phyloP scores from a whole-genome alignment of 2,797 vertebrate species.

The Syngnathus rostellatus region DNA sequence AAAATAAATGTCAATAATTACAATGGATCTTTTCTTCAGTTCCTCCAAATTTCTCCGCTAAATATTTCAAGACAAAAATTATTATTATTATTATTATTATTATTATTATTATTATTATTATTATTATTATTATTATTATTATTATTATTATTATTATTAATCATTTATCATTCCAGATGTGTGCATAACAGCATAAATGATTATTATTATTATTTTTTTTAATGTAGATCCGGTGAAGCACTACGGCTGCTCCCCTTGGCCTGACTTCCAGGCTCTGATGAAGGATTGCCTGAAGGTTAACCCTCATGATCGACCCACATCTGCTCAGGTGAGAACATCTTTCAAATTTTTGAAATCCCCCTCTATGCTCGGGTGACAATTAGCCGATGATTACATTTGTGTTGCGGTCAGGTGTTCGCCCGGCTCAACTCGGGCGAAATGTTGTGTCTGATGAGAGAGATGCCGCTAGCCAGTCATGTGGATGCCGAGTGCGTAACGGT shows the following conservation, averaged over 20 bases:
- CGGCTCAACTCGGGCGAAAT: slow-evolving; percentile 83
- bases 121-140: too few species aligned
- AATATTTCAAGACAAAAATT: too few species aligned
- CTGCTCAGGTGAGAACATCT: slow-evolving; percentile 73
- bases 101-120: too few species aligned
- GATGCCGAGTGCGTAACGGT: slow-evolving; percentile 77
- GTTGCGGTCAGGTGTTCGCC: slow-evolving; percentile 78
- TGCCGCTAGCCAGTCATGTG: slow-evolving; percentile 59
- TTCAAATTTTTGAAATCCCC: too few species aligned
- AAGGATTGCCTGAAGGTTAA: slow-evolving; percentile 84
- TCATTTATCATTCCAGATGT: too few species aligned
- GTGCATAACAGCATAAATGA: background rate
- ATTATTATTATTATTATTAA: too few species aligned
- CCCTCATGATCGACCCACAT: slow-evolving; percentile 86
- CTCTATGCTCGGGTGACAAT: too few species aligned
- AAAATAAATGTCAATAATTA: too few species aligned
- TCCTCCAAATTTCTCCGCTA: too few species aligned
- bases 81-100: too few species aligned
- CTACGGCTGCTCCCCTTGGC: slow-evolving; percentile 87
- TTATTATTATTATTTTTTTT: background rate
- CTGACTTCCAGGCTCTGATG: slow-evolving; percentile 83
- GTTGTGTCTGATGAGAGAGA: slow-evolving; percentile 78
- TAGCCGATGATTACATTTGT: background rate
- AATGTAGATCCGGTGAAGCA: slow-evolving; percentile 86
- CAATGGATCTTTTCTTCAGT: too few species aligned